These are phyloP conservation scores for Myoxocephalus aenaeus DNA, from an alignment of 2,797 vertebrate genomes.

Conservation along the genomic window DNA sequence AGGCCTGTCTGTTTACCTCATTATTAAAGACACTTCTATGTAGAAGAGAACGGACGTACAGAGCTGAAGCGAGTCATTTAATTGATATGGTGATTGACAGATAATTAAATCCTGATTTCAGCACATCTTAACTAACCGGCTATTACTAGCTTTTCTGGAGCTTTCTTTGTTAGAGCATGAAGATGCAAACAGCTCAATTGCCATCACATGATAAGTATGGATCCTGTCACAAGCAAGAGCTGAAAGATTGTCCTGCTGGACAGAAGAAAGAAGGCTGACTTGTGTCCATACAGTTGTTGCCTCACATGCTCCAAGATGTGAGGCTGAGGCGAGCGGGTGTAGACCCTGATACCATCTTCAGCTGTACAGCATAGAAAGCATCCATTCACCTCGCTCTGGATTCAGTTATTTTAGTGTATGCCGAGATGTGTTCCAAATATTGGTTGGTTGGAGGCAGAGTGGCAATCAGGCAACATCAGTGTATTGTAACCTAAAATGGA, in stretches of 20 bases:
- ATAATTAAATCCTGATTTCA: not conserved
- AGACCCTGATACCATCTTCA: not conserved
- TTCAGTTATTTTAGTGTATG: not conserved
- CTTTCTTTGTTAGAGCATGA: not conserved
- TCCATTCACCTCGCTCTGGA: not conserved
- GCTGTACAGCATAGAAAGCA: not conserved
- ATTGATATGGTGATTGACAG: not conserved
- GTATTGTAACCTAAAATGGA: not conserved
- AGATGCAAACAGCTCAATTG: not conserved
- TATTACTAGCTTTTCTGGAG: not conserved
- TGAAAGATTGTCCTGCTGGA: slow-evolving; percentile 1
- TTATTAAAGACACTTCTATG: not conserved
- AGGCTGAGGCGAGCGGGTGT: not conserved
- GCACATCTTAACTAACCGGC: not conserved
- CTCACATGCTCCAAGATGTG: slow-evolving; percentile 1
- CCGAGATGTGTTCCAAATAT: not conserved
- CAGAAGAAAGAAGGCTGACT: not conserved
- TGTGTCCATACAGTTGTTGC: not conserved
- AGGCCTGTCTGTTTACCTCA: not conserved
- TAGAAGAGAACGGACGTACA: not conserved
- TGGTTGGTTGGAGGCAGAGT: not conserved
- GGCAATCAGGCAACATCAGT: not conserved
- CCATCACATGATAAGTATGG: not conserved
- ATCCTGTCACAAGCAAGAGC: not conserved
- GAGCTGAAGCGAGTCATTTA: not conserved